These are phyloP conservation scores for Vanessa tameamea DNA, from an alignment of 1,140 invertebrate species.

Conservation along the genomic window DNA sequence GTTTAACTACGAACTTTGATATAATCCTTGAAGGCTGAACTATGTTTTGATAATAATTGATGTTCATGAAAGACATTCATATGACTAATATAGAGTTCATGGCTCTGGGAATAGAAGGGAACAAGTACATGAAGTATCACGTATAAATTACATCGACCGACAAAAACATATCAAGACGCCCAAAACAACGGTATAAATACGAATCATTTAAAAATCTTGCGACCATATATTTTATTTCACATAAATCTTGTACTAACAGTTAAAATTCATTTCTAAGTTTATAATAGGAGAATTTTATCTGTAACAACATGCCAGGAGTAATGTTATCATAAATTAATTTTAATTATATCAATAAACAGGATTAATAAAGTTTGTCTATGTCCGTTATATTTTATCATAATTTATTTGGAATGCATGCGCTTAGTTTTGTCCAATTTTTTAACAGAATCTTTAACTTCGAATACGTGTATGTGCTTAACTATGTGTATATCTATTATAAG, in stretches of 20 bases:
- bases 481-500: conserved; percentile 21
- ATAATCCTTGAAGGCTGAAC: conserved; percentile 18
- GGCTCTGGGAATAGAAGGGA: neutral
- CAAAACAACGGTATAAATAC: neutral
- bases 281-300: neutral
- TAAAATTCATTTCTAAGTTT: neutral
- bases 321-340: neutral
- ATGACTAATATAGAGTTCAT: neutral
- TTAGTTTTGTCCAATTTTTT: neutral
- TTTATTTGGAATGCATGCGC: neutral
- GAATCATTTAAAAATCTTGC: neutral
- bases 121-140: neutral
- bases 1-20: conserved; percentile 19
- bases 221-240: neutral
- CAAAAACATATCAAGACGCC: neutral
- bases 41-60: neutral
- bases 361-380: neutral
- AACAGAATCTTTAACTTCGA: neutral
- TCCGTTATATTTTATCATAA: neutral
- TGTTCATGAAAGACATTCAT: neutral
- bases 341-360: neutral
- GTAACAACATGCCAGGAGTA: neutral
- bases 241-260: neutral
- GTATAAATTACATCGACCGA: neutral
- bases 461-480: conserved; percentile 14